phyloP scores from a whole-genome alignment of 2,888 invertebrate genomes.

The Furcula furcula region DNA sequence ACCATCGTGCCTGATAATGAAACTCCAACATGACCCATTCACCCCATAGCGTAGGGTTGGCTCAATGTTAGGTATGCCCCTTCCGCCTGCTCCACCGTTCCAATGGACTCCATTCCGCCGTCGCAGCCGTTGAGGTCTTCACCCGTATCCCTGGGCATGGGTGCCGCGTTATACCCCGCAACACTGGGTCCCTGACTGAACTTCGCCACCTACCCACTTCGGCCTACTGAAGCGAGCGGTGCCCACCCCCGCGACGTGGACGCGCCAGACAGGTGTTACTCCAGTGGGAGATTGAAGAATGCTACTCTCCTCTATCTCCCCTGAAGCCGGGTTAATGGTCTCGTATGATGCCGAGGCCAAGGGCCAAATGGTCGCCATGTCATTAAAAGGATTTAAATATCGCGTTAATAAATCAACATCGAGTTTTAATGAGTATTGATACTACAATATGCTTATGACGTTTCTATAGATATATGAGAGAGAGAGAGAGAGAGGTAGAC shows the following conservation, averaged over 20 bases:
- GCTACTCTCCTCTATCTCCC: not conserved
- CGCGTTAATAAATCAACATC: too few relatives aligned
- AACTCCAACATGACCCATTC: not conserved
- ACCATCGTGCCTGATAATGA: not conserved
- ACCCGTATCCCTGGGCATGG: not conserved
- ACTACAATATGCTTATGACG: too few relatives aligned
- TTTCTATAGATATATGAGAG: too few relatives aligned
- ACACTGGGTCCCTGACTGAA: conserved; percentile 2
- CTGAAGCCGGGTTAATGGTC: not conserved
- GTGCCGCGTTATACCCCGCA: not conserved
- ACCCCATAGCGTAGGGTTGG: not conserved
- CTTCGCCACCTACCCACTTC: conserved; percentile 7
- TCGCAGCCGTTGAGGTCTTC: conserved; percentile 4
- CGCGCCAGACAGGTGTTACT: conserved; percentile 19
- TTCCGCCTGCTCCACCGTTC: conserved; percentile 4
- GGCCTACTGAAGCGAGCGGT: conserved; percentile 10
- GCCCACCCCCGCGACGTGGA: conserved; percentile 24
- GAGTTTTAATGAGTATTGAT: too few relatives aligned
- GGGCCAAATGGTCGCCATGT: too few relatives aligned
- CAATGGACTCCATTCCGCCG: conserved; percentile 1
- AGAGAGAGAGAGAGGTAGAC: too few relatives aligned
- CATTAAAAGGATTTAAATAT: too few relatives aligned
- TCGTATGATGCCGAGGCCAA: too few relatives aligned
- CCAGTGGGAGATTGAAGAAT: conserved; percentile 8
- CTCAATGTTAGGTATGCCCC: conserved; percentile 2